phyloP scores from a whole-genome alignment of 35 echinoderm and acorn worm species.

The Patiria miniata region DNA sequence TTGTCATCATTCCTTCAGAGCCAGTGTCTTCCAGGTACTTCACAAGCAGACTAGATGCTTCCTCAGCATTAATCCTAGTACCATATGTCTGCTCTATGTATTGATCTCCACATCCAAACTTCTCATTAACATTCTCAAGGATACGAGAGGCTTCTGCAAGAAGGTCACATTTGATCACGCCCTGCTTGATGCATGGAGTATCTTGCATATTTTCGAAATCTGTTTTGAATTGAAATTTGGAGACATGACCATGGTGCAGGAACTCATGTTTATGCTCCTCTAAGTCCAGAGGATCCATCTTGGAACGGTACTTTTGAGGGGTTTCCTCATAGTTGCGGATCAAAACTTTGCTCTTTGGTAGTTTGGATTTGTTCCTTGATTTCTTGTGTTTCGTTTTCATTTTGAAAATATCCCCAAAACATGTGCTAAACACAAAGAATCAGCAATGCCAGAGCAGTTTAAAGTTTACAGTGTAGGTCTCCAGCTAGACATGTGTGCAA shows the following conservation, averaged over 20 bases:
- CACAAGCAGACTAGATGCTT: conserved; percentile 53
- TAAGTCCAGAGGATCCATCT: conserved; percentile 81
- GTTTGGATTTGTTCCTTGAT: not conserved
- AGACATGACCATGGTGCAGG: conserved; percentile 60
- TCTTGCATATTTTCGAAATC: conserved; percentile 29
- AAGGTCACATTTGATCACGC: conserved; percentile 68
- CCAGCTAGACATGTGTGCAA: too few species aligned
- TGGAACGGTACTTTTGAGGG: conserved; percentile 65
- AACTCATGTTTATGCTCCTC: conserved; percentile 82
- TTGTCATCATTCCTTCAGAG: conserved; percentile 67
- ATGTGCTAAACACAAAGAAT: too few species aligned
- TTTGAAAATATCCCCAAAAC: too few species aligned
- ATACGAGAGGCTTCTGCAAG: conserved; percentile 68
- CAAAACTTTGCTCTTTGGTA: conserved; percentile 25
- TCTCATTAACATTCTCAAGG: conserved; percentile 72
- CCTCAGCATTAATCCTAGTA: conserved; percentile 52
- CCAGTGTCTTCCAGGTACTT: conserved; percentile 74
- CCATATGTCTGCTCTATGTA: conserved; percentile 70
- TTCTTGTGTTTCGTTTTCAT: conserved; percentile 22
- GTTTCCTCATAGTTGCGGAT: conserved; percentile 84
- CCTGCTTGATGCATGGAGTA: conserved; percentile 39
- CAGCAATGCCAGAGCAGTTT: too few species aligned
- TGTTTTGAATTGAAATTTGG: conserved; percentile 77
- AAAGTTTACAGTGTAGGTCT: too few species aligned
- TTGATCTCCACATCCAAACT: conserved; percentile 69